Conservation (phyloP, 2,888 invertebrate genomes). For the Gerosis bhagava region DNA sequence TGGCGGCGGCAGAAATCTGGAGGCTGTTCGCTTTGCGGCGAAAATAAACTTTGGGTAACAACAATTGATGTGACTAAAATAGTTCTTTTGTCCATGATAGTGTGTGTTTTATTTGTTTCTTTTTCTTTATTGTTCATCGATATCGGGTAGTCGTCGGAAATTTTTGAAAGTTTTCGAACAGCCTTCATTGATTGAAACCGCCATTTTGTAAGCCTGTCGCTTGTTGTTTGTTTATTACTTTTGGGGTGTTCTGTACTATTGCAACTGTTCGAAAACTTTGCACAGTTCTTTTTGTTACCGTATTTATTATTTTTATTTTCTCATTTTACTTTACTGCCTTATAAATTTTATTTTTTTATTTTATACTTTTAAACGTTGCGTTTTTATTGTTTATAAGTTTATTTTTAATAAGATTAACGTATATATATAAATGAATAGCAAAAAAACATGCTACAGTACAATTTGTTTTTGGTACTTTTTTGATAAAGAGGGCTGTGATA, state of each 20-base stretch:
- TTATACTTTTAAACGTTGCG: too few species aligned
- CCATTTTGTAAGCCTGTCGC: constrained; percentile 64
- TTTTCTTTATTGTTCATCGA: constrained; percentile 61
- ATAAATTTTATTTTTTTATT: too few species aligned
- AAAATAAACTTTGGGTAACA: constrained; percentile 63
- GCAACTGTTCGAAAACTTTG: constrained; percentile 84
- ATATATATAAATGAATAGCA: too few species aligned
- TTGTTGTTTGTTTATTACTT: constrained; percentile 47
- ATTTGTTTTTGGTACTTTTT: too few species aligned
- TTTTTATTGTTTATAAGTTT: too few species aligned
- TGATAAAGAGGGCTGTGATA: too few species aligned
- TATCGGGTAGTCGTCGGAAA: constrained; percentile 51
- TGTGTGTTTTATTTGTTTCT: constrained; percentile 63
- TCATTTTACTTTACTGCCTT: too few species aligned
- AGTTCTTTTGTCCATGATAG: constrained; percentile 58
- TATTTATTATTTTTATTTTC: too few species aligned
- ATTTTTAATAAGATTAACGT: too few species aligned
- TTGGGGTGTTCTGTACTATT: constrained; percentile 63
- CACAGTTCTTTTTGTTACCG: constrained; percentile 58
- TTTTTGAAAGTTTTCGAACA: constrained; percentile 85
- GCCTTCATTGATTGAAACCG: constrained; percentile 82
- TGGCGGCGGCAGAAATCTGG: constrained; percentile 82
- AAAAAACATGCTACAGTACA: too few species aligned
- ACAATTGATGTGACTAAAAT: constrained; percentile 53
- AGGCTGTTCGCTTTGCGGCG: constrained; percentile 81